phyloP scores from a whole-genome alignment of 30 jellyfish, hydroid and myxozoan genomes.

The Morbakka virulenta region DNA sequence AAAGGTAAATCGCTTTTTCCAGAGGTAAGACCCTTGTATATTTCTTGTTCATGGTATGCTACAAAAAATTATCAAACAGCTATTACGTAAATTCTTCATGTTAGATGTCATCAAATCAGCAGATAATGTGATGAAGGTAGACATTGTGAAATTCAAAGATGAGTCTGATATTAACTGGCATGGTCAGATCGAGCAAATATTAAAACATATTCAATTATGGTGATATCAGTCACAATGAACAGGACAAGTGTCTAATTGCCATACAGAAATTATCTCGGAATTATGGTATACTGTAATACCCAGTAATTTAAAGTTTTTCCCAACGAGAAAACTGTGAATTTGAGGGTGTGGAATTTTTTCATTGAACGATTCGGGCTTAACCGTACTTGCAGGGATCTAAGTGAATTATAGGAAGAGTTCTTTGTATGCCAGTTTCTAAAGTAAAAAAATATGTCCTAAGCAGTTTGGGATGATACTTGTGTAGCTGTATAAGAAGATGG shows the following conservation, averaged over 20 bases:
- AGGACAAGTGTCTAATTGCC: background rate
- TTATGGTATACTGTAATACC: background rate
- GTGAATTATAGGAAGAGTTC: too few species aligned
- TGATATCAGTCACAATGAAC: background rate
- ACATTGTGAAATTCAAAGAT: background rate
- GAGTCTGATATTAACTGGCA: background rate
- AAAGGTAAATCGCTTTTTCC: background rate
- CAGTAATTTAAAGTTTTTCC: background rate
- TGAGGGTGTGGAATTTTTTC: too few species aligned
- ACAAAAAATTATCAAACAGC: background rate
- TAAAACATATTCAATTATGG: background rate
- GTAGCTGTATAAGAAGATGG: too few species aligned
- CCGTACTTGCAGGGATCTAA: too few species aligned
- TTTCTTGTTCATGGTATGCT: background rate
- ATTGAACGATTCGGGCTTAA: too few species aligned
- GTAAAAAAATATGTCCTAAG: too few species aligned
- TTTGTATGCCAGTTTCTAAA: too few species aligned
- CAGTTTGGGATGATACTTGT: too few species aligned
- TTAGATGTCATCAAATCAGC: background rate
- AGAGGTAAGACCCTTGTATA: background rate
- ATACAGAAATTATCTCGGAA: background rate
- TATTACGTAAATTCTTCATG: background rate
- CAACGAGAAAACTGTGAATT: too few species aligned
- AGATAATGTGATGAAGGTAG: background rate
- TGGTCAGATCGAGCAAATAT: background rate